phyloP scores from a whole-genome alignment of 2,797 vertebrate species.

The Pangasius macronema region DNA sequence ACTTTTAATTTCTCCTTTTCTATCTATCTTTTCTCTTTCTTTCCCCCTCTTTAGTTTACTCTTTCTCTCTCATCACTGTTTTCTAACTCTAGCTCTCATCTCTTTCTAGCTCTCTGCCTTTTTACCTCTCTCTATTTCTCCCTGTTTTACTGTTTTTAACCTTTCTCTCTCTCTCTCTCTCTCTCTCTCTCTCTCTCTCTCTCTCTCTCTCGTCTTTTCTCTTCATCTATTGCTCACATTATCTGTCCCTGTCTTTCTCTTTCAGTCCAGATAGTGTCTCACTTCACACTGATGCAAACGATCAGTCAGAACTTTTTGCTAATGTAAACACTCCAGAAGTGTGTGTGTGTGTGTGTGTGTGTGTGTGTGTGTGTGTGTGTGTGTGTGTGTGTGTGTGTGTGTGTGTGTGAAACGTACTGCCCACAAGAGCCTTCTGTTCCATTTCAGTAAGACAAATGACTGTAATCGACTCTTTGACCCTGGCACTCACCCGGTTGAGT shows the following conservation, averaged over 20 bases:
- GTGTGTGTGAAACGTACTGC: no score
- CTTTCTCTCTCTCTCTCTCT: background rate
- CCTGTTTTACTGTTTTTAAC: background rate
- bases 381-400: no score
- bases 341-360: no score
- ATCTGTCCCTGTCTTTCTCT: background rate
- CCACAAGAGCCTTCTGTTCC: background rate
- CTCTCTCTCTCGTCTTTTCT: background rate
- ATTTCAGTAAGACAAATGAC: background rate
- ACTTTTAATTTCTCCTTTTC: background rate
- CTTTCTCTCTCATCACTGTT: background rate
- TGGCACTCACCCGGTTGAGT: conserved; percentile 73
- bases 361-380: no score
- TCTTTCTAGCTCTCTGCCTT: background rate
- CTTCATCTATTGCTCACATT: background rate
- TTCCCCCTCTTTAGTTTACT: background rate
- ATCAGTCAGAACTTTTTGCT: background rate
- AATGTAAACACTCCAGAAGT: background rate
- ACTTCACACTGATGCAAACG: background rate
- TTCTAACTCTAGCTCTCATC: background rate
- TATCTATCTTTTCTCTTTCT: no score
- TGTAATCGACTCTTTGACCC: background rate
- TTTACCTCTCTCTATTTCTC: background rate
- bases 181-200: background rate
- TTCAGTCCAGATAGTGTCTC: background rate